Evolutionary conservation across 2,113 vertebrate genomes (phyloP), one percentile per base, ranked within the genome.

Genomic region (Chaenocephalus aceratus): DNA sequence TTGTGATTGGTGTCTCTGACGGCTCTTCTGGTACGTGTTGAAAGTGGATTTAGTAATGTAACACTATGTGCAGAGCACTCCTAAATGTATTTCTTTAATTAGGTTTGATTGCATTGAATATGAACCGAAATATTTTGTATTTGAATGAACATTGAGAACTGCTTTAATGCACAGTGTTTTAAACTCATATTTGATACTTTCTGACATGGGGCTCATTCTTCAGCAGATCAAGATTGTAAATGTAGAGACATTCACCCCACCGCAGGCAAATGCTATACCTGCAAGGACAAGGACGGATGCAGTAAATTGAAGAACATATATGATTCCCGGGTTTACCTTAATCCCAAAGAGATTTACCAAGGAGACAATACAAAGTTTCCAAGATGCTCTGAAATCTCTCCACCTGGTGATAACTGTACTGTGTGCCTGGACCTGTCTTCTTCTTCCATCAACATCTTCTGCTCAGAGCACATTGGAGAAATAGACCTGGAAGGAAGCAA

Each of bases 291-390:
- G 26, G 51, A 26, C 5, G 46, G 3, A 65, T 87, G 88, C 53
- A 36, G 6, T 4, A 30, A 77, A 0, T 0, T 87, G 52, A 0
- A 1, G 0, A 2, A 0, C 1, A 75, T 89, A n/a, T 80, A 16
- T 48, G 6, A 11, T 41, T 41, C 36, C 0, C 0, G 0, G 0
- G 0, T 21, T 0, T 0, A 0, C 0, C 15, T 52, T 48, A 3
- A 1, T 6, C 5, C 0, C 2, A 30, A 30, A 30, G 26, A 30
- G 26, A 5, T 79, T 14, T 82, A 61, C 56, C 0, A 9, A 0
- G 7, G 21, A 44, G 0, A 0, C 2, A 12, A 36, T 1, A 1
- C 46, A 2, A 0, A 5, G 10, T 11, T 86, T 0, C n/a, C 46
- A 70, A 0, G 0, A 1, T 86, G 84, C 49, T 44, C 36, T 44